These are phyloP conservation scores for Habropoda laboriosa DNA, from an alignment of 1,140 invertebrate species.

Conservation along the genomic window DNA sequence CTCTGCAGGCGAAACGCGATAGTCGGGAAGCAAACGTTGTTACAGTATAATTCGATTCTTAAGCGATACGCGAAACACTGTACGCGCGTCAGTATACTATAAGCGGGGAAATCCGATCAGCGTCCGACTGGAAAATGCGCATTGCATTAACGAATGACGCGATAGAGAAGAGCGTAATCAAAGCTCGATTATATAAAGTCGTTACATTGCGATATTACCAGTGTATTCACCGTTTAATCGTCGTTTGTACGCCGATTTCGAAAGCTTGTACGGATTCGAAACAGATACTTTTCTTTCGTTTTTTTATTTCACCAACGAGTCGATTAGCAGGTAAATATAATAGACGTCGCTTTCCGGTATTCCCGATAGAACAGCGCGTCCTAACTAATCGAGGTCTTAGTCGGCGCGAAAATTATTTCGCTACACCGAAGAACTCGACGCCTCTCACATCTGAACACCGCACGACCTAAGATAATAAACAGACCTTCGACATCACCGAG, in stretches of 20 bases:
- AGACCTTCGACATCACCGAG: too few species aligned
- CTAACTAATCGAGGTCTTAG: too few species aligned
- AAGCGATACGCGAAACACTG: background rate
- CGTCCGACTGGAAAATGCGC: conserved; percentile 20
- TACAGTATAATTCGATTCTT: background rate
- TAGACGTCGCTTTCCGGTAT: too few species aligned
- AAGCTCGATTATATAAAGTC: conserved; percentile 29
- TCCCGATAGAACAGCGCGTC: too few species aligned
- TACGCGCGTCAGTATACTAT: background rate
- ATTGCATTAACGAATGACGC: background rate
- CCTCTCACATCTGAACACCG: too few species aligned
- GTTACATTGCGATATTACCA: background rate
- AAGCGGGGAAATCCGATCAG: background rate
- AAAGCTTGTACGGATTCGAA: background rate
- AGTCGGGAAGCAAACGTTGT: background rate
- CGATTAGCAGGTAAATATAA: too few species aligned
- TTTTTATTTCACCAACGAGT: background rate
- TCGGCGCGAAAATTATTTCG: too few species aligned
- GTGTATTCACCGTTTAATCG: background rate
- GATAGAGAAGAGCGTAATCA: background rate
- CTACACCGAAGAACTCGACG: too few species aligned
- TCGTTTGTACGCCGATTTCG: background rate
- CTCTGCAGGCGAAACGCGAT: background rate
- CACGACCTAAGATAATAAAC: too few species aligned
- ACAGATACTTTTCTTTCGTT: too few species aligned